phyloP scores from a whole-genome alignment of 2,797 vertebrate species.

The Buceros bicornis region DNA sequence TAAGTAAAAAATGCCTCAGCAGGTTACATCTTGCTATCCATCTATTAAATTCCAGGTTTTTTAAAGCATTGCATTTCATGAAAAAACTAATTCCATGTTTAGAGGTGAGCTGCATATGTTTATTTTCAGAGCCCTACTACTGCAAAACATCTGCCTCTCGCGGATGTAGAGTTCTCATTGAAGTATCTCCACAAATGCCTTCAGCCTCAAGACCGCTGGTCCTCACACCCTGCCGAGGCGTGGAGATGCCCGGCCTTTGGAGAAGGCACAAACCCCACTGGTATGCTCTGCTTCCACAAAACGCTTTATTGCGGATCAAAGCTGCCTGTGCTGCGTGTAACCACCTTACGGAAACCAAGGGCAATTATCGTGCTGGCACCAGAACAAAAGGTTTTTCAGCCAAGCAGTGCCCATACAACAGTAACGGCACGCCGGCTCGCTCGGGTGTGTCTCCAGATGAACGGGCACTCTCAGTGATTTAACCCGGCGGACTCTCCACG shows the following conservation, averaged over 20 bases:
- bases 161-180: background rate
- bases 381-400: background rate
- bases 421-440: background rate
- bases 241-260: background rate
- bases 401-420: background rate
- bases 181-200: background rate
- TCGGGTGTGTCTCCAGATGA: slow-evolving; percentile 1
- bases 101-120: background rate
- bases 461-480: slow-evolving; percentile 8
- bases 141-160: background rate
- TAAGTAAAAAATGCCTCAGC: background rate
- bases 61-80: background rate
- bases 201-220: background rate
- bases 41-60: background rate
- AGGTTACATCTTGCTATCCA: background rate
- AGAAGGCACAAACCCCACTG: background rate
- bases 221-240: background rate
- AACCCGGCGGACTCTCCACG: background rate
- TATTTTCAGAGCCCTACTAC: background rate
- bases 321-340: background rate
- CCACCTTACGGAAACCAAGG: slow-evolving; percentile 21
- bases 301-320: slow-evolving; percentile 31
- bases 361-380: slow-evolving; percentile 27
- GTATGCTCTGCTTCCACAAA: background rate
- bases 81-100: background rate